Conservation (phyloP, 2,797 vertebrate genomes). For the Morus bassanus region DNA sequence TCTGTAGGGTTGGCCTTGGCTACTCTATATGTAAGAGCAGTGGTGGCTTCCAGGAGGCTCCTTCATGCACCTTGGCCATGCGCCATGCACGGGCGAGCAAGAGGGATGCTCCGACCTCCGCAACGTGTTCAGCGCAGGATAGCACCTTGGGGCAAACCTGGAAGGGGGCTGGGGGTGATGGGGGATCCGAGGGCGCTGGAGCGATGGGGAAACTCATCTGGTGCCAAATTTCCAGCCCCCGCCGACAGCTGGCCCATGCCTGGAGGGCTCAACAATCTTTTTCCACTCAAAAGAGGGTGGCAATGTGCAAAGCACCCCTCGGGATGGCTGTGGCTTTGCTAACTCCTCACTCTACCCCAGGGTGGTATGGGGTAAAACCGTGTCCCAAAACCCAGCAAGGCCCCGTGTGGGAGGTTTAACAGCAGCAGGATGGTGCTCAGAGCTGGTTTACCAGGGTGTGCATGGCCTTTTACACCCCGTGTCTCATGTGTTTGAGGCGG, state of each 20-base stretch:
- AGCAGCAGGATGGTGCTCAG: background rate
- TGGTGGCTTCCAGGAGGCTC: background rate
- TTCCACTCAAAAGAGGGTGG: background rate
- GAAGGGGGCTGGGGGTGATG: background rate
- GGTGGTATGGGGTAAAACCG: background rate
- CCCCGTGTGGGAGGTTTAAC: background rate
- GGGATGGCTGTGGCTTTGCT: background rate
- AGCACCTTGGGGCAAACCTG: background rate
- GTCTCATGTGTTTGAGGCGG: background rate
- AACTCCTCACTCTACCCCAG: no score
- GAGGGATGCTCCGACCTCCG: background rate
- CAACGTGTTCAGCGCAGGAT: accelerated
- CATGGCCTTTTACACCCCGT: accelerated
- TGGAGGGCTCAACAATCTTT: background rate
- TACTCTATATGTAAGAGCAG: background rate
- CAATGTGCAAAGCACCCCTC: accelerated
- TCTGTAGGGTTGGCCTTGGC: background rate
- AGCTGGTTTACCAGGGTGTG: background rate
- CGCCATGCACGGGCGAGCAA: accelerated
- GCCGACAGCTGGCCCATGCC: accelerated
- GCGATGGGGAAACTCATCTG: background rate
- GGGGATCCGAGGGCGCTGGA: background rate
- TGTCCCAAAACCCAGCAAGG: background rate
- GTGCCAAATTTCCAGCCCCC: background rate
- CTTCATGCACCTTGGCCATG: background rate